A percentile compares a stretch with the other conserved stretches of the same genome.
phyloP scores from a whole-genome alignment of 2,113 vertebrate genomes.

The Natator depressus region DNA sequence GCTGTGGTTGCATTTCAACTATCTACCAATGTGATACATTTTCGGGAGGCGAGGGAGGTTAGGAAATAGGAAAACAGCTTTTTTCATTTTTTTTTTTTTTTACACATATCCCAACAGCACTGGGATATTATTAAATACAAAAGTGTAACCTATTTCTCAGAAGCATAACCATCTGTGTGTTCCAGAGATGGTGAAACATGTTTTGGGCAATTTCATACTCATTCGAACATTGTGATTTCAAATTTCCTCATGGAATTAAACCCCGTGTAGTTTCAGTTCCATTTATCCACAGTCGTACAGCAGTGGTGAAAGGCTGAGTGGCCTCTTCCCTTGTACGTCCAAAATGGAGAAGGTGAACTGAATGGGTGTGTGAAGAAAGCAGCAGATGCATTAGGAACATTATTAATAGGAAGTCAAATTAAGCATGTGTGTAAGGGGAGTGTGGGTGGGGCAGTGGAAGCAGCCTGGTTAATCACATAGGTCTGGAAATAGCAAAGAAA shows the following conservation, averaged over 20 bases:
- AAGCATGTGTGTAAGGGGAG: background rate
- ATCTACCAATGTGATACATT: background rate
- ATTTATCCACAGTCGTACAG: background rate
- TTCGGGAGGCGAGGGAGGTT: background rate
- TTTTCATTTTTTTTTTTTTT: background rate
- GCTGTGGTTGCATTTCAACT: background rate
- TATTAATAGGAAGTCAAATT: background rate
- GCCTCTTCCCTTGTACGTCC: rapidly evolving
- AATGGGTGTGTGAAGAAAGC: background rate
- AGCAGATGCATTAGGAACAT: background rate
- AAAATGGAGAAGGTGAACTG: background rate
- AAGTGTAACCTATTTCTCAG: background rate
- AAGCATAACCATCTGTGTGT: background rate
- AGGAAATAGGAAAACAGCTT: background rate
- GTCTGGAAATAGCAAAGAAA: rapidly evolving
- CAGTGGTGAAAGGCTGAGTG: rapidly evolving
- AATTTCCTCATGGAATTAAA: background rate
- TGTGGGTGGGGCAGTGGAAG: rapidly evolving
- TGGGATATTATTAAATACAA: background rate
- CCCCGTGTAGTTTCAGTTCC: background rate
- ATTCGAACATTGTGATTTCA: background rate
- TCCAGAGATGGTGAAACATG: background rate
- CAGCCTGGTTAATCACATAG: background rate
- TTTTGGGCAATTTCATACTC: background rate
- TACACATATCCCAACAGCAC: background rate